Evolutionary conservation across 2,888 invertebrate species (phyloP).

Genomic region (Agrotis clavis): DNA sequence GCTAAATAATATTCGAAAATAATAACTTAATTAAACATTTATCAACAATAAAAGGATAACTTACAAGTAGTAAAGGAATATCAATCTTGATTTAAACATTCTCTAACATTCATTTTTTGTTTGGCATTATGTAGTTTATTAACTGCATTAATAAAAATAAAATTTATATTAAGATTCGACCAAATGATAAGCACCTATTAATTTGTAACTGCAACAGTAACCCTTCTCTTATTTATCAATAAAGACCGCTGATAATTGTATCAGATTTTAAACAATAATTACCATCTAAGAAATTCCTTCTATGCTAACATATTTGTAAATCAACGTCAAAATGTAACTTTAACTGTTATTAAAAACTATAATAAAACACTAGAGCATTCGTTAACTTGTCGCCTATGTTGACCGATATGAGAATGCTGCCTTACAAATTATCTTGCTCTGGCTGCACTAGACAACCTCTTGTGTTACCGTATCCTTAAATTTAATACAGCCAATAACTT

Average conservation of each 20-base stretch:
- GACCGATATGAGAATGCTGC: constrained; percentile 46
- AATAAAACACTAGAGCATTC: constrained; percentile 32
- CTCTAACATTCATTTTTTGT: constrained; percentile 22
- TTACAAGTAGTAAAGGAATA: constrained; percentile 41
- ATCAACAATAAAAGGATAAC: constrained; percentile 51
- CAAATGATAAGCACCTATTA: constrained; percentile 52
- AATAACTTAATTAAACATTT: constrained; percentile 53
- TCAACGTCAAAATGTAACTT: constrained; percentile 25
- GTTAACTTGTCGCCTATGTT: constrained; percentile 38
- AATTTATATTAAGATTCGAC: constrained; percentile 40
- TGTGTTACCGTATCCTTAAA: constrained; percentile 37
- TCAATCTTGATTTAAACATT: constrained; percentile 32
- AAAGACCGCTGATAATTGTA: constrained; percentile 30
- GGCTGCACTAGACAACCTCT: constrained; percentile 23
- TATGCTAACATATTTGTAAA: constrained; percentile 33
- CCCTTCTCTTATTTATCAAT: constrained; percentile 20
- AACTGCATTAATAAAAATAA: constrained; percentile 21
- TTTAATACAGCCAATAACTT: constrained; percentile 52
- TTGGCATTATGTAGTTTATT: constrained; percentile 41
- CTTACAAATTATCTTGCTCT: constrained; percentile 16
- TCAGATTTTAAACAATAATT: constrained; percentile 33
- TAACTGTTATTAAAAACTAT: constrained; percentile 25
- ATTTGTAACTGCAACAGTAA: constrained; percentile 30
- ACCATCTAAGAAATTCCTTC: constrained; percentile 27
- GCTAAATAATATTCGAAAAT: constrained; percentile 44